A percentile compares a stretch with the other conserved stretches of the same genome.
Evolutionary conservation across 2,113 vertebrate species (phyloP).

Genomic region (Scomber scombrus): DNA sequence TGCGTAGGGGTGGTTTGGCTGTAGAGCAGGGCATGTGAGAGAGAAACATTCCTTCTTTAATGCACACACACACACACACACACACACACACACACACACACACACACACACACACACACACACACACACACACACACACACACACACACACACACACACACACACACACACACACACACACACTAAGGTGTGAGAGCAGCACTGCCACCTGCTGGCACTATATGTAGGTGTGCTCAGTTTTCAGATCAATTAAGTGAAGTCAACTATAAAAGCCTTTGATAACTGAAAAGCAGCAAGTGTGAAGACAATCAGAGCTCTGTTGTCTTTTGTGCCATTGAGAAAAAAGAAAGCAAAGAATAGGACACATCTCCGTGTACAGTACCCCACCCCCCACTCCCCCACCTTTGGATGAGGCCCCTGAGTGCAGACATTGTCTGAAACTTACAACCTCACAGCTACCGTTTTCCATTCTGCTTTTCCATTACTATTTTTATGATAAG

Average conservation of each 20-base stretch:
- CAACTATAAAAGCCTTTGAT: not conserved
- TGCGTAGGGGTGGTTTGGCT: conserved; percentile 7
- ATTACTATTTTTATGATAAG: conserved; percentile 50
- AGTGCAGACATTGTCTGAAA: conserved; percentile 47
- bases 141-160: not conserved
- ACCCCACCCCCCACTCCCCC: not conserved
- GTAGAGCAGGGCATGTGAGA: not conserved
- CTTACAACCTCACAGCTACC: conserved; percentile 45
- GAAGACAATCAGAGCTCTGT: not conserved
- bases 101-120: not conserved
- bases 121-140: not conserved
- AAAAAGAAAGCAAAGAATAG: not conserved
- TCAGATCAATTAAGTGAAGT: not conserved
- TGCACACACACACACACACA: not conserved
- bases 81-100: not conserved
- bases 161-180: not conserved
- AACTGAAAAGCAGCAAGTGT: not conserved
- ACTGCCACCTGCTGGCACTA: conserved; percentile 70
- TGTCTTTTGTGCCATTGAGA: not conserved
- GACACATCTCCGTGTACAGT: not conserved
- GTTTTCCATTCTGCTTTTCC: conserved; percentile 59
- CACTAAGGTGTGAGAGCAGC: conserved; percentile 32
- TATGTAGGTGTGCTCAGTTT: not conserved
- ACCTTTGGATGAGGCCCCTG: conserved; percentile 45
- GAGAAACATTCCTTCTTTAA: conserved; percentile 40